phyloP scores from a whole-genome alignment of 53 echinoderm and acorn worm genomes.

The Apostichopus leukothele region DNA sequence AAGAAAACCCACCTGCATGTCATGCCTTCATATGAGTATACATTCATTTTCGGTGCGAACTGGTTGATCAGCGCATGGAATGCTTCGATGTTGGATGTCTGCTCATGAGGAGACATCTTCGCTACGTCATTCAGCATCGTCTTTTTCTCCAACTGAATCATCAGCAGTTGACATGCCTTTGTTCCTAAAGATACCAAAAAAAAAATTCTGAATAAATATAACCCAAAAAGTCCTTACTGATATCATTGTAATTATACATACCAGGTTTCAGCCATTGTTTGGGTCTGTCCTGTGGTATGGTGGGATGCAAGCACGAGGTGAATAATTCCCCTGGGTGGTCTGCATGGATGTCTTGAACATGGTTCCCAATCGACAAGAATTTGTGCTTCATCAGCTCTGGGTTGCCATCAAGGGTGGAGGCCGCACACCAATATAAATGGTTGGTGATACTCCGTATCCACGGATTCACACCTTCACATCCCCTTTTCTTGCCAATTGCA shows the following conservation, averaged over 20 bases:
- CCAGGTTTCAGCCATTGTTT: slow-evolving; percentile 50
- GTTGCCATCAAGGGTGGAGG: slow-evolving; percentile 39
- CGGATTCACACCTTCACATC: neutral
- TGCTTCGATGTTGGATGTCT: neutral
- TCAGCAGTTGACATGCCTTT: slow-evolving; percentile 6
- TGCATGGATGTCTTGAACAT: slow-evolving; percentile 37
- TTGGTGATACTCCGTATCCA: slow-evolving; percentile 43
- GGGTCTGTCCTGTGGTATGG: slow-evolving; percentile 16
- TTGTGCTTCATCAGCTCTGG: slow-evolving; percentile 25
- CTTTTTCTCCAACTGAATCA: neutral
- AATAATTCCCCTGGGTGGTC: slow-evolving; percentile 40
- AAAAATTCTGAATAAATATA: too few relatives aligned
- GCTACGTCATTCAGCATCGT: neutral
- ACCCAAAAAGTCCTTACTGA: too few relatives aligned
- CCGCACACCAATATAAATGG: slow-evolving; percentile 47
- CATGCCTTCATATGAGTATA: neutral
- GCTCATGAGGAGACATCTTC: slow-evolving; percentile 5
- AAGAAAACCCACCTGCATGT: neutral
- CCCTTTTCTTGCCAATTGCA: slow-evolving; percentile 41
- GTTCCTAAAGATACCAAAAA: neutral
- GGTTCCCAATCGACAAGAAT: slow-evolving; percentile 31
- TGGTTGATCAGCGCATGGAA: slow-evolving; percentile 2
- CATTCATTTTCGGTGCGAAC: neutral
- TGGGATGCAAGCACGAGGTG: slow-evolving; percentile 48
- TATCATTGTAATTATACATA: too few relatives aligned